Conservation (phyloP, 2,888 invertebrate genomes). For the Zaprionus bogoriensis region DNA sequence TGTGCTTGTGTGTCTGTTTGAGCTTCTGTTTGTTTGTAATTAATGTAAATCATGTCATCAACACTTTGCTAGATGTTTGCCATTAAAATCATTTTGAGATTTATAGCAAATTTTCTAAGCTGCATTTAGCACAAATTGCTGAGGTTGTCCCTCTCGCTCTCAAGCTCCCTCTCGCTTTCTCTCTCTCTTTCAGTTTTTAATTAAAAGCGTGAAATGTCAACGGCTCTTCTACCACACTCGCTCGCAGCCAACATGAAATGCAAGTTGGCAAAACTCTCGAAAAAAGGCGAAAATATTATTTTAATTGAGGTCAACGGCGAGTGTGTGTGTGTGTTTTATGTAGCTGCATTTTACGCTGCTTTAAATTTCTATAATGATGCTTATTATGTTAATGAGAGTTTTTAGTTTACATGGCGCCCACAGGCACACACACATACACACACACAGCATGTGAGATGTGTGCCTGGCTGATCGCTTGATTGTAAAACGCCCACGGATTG, state of each 20-base stretch:
- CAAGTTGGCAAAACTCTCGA: conserved; percentile 55
- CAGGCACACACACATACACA: neutral
- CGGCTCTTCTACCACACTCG: conserved; percentile 38
- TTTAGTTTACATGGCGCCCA: conserved; percentile 19
- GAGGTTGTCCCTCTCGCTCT: neutral
- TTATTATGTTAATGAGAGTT: conserved; percentile 70
- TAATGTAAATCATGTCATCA: conserved; percentile 52
- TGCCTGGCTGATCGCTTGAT: conserved; percentile 13
- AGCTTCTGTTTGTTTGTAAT: conserved; percentile 12
- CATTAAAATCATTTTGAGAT: conserved; percentile 53
- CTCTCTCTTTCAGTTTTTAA: conserved; percentile 38
- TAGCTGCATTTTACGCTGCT: conserved; percentile 58
- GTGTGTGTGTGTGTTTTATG: conserved; percentile 14
- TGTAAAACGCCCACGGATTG: neutral
- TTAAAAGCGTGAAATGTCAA: conserved; percentile 69
- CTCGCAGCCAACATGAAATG: conserved; percentile 29
- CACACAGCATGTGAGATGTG: neutral
- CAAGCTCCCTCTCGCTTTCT: neutral
- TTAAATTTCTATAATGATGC: conserved; percentile 63
- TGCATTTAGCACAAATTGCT: conserved; percentile 56
- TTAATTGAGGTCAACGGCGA: conserved; percentile 63
- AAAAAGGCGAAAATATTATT: conserved; percentile 50
- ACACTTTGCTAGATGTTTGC: conserved; percentile 45
- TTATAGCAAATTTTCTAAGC: conserved; percentile 41
- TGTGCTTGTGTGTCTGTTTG: neutral